phyloP scores from a whole-genome alignment of 2,888 invertebrate genomes.

The Stegana nigrithorax region DNA sequence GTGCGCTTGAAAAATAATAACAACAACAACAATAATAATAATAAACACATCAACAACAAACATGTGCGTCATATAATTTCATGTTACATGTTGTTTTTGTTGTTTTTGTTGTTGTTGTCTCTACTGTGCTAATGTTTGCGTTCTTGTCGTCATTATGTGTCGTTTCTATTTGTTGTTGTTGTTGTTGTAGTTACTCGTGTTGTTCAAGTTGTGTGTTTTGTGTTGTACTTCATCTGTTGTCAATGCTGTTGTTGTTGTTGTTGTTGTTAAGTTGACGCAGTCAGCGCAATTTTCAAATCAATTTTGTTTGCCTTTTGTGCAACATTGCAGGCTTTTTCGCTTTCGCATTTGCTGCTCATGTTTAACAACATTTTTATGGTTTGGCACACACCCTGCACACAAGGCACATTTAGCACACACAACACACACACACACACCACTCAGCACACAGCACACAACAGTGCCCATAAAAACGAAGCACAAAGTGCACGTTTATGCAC shows the following conservation, averaged over 20 bases:
- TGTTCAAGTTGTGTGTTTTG: slow-evolving; percentile 48
- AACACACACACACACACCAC: too few species aligned
- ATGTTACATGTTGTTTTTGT: not conserved
- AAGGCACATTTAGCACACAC: too few species aligned
- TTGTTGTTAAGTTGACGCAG: slow-evolving; percentile 36
- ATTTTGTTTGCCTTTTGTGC: slow-evolving; percentile 58
- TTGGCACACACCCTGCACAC: slow-evolving; percentile 63
- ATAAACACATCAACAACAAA: slow-evolving; percentile 57
- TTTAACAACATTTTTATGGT: slow-evolving; percentile 66
- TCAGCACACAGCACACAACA: too few species aligned
- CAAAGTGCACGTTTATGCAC: too few species aligned
- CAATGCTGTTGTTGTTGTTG: slow-evolving; percentile 22
- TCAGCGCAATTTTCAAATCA: slow-evolving; percentile 62
- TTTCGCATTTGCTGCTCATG: slow-evolving; percentile 39
- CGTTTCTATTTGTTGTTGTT: slow-evolving; percentile 29
- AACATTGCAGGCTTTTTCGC: too few species aligned
- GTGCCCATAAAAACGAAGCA: too few species aligned
- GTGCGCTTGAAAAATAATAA: slow-evolving; percentile 37
- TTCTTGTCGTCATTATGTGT: slow-evolving; percentile 35
- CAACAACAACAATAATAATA: slow-evolving; percentile 57
- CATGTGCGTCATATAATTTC: slow-evolving; percentile 32
- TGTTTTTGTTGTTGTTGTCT: slow-evolving; percentile 35
- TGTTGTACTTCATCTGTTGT: slow-evolving; percentile 29
- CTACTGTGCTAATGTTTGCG: slow-evolving; percentile 45
- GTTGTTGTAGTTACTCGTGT: slow-evolving; percentile 35